Evolutionary conservation across 2,888 invertebrate genomes (phyloP).

Genomic region (Scaptomyza polygonia): DNA sequence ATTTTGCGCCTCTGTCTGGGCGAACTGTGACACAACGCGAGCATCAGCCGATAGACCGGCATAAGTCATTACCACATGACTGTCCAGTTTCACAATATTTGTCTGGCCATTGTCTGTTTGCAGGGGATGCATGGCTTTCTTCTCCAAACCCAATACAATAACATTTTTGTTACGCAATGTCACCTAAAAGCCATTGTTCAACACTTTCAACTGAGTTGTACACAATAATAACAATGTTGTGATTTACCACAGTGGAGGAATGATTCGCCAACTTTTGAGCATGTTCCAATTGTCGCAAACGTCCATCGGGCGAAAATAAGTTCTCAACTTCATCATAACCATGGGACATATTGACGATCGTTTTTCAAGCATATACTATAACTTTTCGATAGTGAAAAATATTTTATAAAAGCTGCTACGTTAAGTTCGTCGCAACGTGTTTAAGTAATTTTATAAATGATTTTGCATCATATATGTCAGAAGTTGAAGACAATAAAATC

Average conservation of each 20-base stretch:
- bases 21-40: slow-evolving; percentile 97
- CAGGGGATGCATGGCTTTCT: slow-evolving; percentile 98
- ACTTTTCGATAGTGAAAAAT: no score
- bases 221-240: not conserved
- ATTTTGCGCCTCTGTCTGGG: slow-evolving; percentile 98
- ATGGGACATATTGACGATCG: slow-evolving; percentile 87
- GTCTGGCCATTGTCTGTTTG: slow-evolving; percentile 98
- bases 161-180: slow-evolving; percentile 97
- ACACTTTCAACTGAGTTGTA: not conserved
- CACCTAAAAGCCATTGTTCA: slow-evolving; percentile 87
- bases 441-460: no score
- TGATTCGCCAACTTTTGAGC: slow-evolving; percentile 99
- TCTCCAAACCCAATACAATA: slow-evolving; percentile 98
- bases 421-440: no score
- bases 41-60: slow-evolving; percentile 99
- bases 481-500: not conserved
- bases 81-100: slow-evolving; percentile 97
- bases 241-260: slow-evolving; percentile 98
- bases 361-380: not conserved
- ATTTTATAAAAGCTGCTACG: no score
- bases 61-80: slow-evolving; percentile 99
- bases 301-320: slow-evolving; percentile 99
- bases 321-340: slow-evolving; percentile 99
- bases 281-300: slow-evolving; percentile 99
- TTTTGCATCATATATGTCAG: no score